phyloP scores from a whole-genome alignment of 2,113 vertebrate species.

The Dromiciops gliroides region DNA sequence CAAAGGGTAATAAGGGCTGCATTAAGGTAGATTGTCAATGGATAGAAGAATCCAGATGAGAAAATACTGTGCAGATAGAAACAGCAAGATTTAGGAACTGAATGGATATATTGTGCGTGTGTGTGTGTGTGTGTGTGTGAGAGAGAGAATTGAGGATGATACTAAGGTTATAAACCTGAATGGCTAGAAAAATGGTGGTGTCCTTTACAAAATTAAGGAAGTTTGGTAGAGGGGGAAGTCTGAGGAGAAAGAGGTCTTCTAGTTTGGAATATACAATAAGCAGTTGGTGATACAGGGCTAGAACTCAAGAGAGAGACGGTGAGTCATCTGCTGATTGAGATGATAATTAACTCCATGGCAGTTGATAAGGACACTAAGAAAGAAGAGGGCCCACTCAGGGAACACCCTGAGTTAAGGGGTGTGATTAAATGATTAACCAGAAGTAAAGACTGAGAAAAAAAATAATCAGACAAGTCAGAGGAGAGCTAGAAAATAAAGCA shows the following conservation, averaged over 20 bases:
- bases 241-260: neutral
- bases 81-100: neutral
- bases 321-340: neutral
- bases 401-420: neutral
- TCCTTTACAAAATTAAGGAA: neutral
- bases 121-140: too few species aligned
- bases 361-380: neutral
- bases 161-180: neutral
- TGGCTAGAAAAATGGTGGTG: neutral
- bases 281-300: neutral
- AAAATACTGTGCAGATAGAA: neutral
- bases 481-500: neutral
- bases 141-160: neutral
- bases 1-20: neutral
- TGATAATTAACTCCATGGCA: neutral
- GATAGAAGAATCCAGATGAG: neutral
- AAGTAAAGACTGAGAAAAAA: neutral
- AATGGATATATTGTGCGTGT: neutral
- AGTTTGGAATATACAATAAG: neutral
- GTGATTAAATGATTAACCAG: neutral
- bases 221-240: neutral
- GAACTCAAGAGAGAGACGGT: neutral
- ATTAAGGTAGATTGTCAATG: neutral
- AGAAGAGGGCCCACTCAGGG: neutral
- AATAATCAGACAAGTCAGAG: neutral